These are phyloP conservation scores for Laticauda colubrina DNA, from an alignment of 2,113 vertebrate species.

Conservation along the genomic window DNA sequence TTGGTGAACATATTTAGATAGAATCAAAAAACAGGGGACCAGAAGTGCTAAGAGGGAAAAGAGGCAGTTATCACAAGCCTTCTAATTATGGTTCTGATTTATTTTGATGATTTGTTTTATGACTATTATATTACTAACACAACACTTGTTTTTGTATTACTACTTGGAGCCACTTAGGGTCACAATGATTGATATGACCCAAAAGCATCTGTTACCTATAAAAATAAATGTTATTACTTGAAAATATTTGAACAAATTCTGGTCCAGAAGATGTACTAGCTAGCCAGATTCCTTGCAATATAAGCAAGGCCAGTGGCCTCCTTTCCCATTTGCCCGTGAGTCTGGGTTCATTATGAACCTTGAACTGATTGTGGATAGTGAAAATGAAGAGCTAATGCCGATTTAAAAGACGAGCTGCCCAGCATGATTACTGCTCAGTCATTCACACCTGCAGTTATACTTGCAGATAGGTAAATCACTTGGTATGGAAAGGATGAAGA, in stretches of 20 bases:
- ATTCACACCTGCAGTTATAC: background rate
- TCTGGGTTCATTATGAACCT: background rate
- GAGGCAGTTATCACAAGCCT: background rate
- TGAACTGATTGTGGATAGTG: background rate
- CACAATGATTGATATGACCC: background rate
- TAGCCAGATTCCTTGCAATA: background rate
- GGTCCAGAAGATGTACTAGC: background rate
- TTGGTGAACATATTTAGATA: background rate
- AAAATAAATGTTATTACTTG: background rate
- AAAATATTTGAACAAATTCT: background rate
- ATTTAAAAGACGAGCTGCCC: background rate
- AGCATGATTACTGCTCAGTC: background rate
- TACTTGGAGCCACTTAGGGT: background rate
- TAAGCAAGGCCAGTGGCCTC: background rate
- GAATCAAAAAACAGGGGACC: background rate
- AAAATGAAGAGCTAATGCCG: background rate
- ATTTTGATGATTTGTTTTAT: background rate
- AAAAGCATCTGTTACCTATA: background rate
- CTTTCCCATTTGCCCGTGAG: background rate
- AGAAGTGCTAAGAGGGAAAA: background rate
- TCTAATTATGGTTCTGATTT: background rate
- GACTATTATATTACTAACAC: background rate
- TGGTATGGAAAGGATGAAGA: background rate
- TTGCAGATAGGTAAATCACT: background rate
- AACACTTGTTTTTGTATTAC: background rate